These are phyloP conservation scores for Heliopora coerulea DNA, from an alignment of 92 coral and sea anemone genomes.

Conservation along the genomic window DNA sequence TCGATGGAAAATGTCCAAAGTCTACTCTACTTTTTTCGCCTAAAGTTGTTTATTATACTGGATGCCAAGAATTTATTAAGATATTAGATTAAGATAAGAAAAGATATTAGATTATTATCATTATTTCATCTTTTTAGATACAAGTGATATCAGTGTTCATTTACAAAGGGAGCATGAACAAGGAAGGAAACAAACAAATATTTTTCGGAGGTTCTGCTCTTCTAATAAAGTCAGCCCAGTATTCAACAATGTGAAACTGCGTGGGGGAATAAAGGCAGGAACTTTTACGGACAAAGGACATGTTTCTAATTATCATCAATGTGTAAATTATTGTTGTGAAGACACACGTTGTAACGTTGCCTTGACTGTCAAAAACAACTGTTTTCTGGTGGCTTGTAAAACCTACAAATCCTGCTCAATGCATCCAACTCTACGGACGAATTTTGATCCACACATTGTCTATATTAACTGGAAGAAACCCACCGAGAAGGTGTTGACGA, in stretches of 20 bases:
- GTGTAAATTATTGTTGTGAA: conserved; percentile 81
- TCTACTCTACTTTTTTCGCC: no score
- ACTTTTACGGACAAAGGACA: conserved; percentile 81
- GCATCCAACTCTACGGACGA: conserved; percentile 69
- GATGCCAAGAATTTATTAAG: no score
- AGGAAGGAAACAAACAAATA: no score
- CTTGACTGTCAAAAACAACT: conserved; percentile 73
- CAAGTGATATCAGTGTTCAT: not conserved
- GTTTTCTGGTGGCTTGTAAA: conserved; percentile 91
- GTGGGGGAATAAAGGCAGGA: conserved; percentile 84
- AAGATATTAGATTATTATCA: no score
- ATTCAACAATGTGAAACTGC: conserved; percentile 72
- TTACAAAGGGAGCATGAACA: no score
- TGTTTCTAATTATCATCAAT: conserved; percentile 72
- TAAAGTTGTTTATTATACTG: no score
- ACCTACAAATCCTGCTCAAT: conserved; percentile 71
- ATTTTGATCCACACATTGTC: conserved; percentile 73
- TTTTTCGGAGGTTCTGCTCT: conserved; percentile 52
- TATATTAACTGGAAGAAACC: conserved; percentile 91
- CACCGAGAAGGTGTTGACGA: conserved; percentile 57
- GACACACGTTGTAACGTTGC: conserved; percentile 82
- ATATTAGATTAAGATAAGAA: no score
- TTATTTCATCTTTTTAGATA: no score
- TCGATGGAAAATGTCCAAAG: no score
- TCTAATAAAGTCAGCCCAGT: conserved; percentile 59